Evolutionary conservation across 1,140 invertebrate species (phyloP), one percentile per base, ranked within the genome.

Genomic region (Drosophila sechellia): DNA sequence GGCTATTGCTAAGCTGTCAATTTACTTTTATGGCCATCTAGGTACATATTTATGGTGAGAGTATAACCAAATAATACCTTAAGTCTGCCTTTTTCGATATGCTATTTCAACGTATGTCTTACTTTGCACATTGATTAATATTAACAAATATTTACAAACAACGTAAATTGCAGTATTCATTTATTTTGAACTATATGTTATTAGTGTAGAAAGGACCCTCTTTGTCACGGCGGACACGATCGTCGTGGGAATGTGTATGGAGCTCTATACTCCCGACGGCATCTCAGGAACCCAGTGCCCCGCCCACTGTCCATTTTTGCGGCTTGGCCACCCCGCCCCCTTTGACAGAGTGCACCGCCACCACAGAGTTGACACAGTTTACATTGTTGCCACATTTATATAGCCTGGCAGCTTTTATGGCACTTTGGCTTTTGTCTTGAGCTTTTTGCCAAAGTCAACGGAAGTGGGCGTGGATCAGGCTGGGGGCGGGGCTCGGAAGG

Each of bases 381-480:
- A 87, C 83, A 84, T 87, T 87, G 83, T 87, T 87, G 83, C 84
- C 79, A 81, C 81, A 89, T 87, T 87, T 89, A 87, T 87, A 89
- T 87, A 83, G 83, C 83, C 68, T 89, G 83, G 79, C 79, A 81
- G 70, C 71, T 89, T 89, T 87, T 89, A 87, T 87, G 84, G 83
- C 83, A 89, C 79, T 89, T 87, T 83, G 84, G 74, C 74, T 78
- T 83, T 89, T 79, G 83, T 89, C 84, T 89, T 87, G 71, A 83
- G 79, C 65, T 87, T 68, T 66, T 59, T 78, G 78, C 60, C 73
- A 61, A 52, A 87, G 60, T 81, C 78, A 69, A 55, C 43, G 65
- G 46, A 73, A 68, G 34, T 79, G 53, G 61, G 66, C 43, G 54
- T 39, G 54, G 34, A 45, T 27, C 20, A 27, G 42, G 22, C 46